A percentile compares a stretch with the other conserved stretches of the same genome.
These are phyloP conservation scores for Cryptoblepharus egeriae DNA, from an alignment of 2,797 vertebrate species.

Conservation along the genomic window DNA sequence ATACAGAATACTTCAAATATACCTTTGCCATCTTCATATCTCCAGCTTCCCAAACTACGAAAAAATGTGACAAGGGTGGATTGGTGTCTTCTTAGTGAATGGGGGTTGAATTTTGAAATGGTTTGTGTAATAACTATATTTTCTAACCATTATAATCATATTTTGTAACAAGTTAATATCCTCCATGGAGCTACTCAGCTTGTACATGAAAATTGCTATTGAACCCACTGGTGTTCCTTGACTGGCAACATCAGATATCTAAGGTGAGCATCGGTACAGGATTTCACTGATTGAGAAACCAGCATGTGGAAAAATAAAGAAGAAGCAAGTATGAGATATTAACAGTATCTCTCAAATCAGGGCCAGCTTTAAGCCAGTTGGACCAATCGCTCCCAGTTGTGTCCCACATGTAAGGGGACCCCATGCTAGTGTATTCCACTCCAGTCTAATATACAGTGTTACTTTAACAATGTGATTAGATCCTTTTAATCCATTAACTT, in stretches of 20 bases:
- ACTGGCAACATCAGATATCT: background rate
- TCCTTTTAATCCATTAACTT: too few relatives aligned
- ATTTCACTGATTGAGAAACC: background rate
- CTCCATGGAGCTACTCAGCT: background rate
- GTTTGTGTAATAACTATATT: background rate
- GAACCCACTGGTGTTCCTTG: background rate
- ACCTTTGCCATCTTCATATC: background rate
- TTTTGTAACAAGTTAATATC: too few relatives aligned
- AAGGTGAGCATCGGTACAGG: background rate
- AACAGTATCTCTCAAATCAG: background rate
- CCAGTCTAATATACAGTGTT: too few relatives aligned
- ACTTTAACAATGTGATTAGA: too few relatives aligned
- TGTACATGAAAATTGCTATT: background rate
- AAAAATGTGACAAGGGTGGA: background rate
- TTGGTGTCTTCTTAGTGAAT: background rate
- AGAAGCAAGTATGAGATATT: background rate
- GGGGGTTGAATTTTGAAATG: background rate
- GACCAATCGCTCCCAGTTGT: too few relatives aligned
- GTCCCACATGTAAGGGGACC: too few relatives aligned
- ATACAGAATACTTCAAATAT: background rate
- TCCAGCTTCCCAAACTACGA: background rate
- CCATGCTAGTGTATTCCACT: too few relatives aligned
- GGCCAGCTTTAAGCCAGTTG: too few relatives aligned
- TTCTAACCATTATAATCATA: too few relatives aligned
- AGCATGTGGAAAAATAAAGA: background rate